These are phyloP conservation scores for Dreissena rostriformis DNA, from an alignment of 1,140 invertebrate genomes.

Conservation along the genomic window DNA sequence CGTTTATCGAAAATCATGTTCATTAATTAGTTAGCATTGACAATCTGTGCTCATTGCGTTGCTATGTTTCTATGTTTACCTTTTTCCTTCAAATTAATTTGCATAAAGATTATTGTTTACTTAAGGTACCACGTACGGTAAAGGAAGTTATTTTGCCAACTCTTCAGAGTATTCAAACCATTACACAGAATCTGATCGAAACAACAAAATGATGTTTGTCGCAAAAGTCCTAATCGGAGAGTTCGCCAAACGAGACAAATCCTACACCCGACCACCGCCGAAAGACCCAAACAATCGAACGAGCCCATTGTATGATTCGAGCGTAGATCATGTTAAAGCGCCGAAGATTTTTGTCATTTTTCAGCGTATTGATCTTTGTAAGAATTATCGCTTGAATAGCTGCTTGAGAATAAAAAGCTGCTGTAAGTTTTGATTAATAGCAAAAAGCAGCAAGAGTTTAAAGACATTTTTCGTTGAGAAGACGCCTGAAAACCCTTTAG, in stretches of 20 bases:
- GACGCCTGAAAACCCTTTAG: too few species aligned
- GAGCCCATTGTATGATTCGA: constrained; percentile 64
- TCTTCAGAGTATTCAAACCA: constrained; percentile 60
- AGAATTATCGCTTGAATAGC: too few species aligned
- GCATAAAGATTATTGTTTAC: too few species aligned
- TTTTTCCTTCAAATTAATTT: too few species aligned
- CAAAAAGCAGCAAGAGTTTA: too few species aligned
- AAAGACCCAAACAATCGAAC: constrained; percentile 48
- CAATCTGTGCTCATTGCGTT: too few species aligned
- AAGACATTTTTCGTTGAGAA: too few species aligned
- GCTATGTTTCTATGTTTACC: too few species aligned
- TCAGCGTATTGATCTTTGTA: constrained; percentile 46
- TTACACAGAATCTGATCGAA: constrained; percentile 45
- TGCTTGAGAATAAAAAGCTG: too few species aligned
- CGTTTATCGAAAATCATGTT: too few species aligned
- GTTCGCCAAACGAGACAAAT: constrained; percentile 50
- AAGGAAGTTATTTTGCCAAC: constrained; percentile 69
- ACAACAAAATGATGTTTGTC: constrained; percentile 57
- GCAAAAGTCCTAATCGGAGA: constrained; percentile 68
- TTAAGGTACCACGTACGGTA: constrained; percentile 66
- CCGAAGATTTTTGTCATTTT: constrained; percentile 73
- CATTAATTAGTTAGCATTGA: too few species aligned
- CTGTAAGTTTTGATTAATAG: too few species aligned
- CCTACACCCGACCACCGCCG: constrained; percentile 59
- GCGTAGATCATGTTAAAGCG: constrained; percentile 62